A percentile compares a stretch with the other conserved stretches of the same genome.
Evolutionary conservation across 2,113 vertebrate species (phyloP).

Genomic region (Centropus bengalensis): DNA sequence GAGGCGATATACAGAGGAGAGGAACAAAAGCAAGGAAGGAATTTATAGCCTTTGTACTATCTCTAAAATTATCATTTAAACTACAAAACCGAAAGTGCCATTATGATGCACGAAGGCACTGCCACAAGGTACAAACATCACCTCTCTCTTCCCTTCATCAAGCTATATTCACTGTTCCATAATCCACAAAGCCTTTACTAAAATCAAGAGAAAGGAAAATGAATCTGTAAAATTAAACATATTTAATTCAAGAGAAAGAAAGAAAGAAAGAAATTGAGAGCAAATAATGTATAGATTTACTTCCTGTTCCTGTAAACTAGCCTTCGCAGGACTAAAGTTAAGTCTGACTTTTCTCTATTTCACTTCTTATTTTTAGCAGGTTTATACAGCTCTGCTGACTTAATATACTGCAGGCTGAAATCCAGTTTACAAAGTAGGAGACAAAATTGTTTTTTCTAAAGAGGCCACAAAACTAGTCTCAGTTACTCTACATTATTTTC

Average conservation of each 20-base stretch:
- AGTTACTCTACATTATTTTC: slow-evolving; percentile 1
- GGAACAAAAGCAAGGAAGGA: neutral
- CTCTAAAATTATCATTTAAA: neutral
- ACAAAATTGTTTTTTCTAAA: neutral
- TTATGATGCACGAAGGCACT: fast-evolving
- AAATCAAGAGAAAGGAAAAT: neutral
- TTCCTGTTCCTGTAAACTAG: neutral
- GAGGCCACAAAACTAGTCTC: neutral
- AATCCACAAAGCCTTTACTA: neutral
- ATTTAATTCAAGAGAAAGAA: neutral
- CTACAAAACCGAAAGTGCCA: neutral
- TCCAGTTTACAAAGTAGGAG: slow-evolving; percentile 17
- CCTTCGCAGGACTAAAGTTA: neutral
- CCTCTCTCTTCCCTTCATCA: fast-evolving
- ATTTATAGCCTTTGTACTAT: neutral
- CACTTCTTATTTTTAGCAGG: neutral
- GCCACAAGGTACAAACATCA: neutral
- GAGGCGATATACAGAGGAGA: neutral
- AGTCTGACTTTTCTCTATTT: slow-evolving; percentile 22
- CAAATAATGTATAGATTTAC: neutral
- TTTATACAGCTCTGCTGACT: slow-evolving; percentile 28
- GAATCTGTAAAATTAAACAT: neutral
- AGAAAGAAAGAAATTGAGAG: neutral
- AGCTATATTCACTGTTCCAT: neutral
- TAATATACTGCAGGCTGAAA: slow-evolving; percentile 8